phyloP scores from a whole-genome alignment of 1,140 invertebrate species.

The Portunus trituberculatus region DNA sequence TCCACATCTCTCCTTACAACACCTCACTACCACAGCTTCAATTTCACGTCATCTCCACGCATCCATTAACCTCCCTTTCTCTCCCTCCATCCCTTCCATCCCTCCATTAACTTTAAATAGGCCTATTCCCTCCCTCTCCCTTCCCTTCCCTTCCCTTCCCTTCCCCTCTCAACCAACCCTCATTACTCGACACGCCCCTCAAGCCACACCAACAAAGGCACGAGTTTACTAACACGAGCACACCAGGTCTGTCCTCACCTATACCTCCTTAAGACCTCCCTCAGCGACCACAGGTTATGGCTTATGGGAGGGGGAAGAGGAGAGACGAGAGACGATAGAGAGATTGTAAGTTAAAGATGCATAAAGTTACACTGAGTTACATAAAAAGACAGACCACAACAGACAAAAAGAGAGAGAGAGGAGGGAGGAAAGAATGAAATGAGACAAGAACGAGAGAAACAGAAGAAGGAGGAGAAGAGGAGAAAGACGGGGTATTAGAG shows the following conservation, averaged over 20 bases:
- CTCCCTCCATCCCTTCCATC: background rate
- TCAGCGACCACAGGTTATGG: background rate
- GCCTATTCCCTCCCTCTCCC: background rate
- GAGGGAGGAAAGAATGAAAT: background rate
- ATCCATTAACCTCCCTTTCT: background rate
- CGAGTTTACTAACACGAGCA: background rate
- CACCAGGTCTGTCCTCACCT: background rate
- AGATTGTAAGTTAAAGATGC: background rate
- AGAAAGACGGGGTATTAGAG: background rate
- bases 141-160: background rate
- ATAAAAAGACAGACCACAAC: background rate
- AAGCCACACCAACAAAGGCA: background rate
- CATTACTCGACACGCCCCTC: background rate
- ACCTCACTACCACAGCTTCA: background rate
- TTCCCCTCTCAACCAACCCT: background rate
- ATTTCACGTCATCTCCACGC: background rate
- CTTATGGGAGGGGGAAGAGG: background rate
- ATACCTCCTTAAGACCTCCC: too few relatives aligned
- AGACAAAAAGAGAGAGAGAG: background rate
- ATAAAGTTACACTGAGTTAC: too few relatives aligned
- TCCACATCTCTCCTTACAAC: background rate
- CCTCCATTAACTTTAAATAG: background rate
- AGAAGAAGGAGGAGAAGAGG: background rate
- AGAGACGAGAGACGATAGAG: background rate
- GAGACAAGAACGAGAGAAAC: background rate